These are phyloP conservation scores for Nyctereutes procyonoides DNA, from an alignment of 2,113 vertebrate genomes.

Conservation along the genomic window DNA sequence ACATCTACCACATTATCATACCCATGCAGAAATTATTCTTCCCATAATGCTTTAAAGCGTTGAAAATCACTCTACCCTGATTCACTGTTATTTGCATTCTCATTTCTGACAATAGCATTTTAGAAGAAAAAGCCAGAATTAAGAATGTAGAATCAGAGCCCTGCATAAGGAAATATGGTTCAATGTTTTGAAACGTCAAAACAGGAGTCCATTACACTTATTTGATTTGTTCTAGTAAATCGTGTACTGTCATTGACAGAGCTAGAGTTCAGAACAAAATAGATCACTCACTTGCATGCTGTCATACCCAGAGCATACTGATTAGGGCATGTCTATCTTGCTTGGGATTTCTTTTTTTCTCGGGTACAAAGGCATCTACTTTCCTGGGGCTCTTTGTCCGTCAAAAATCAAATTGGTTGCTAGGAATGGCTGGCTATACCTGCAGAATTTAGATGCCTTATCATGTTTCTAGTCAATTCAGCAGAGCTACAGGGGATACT, in stretches of 20 bases:
- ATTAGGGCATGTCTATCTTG: conserved; percentile 69
- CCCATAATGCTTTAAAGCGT: conserved; percentile 10
- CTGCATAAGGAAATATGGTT: background rate
- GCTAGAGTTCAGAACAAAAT: conserved; percentile 66
- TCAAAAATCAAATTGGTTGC: conserved; percentile 78
- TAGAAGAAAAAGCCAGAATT: conserved; percentile 56
- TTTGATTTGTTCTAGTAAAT: conserved; percentile 76
- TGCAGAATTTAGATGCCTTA: conserved; percentile 79
- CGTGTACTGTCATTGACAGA: conserved; percentile 56
- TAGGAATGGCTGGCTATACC: conserved; percentile 59
- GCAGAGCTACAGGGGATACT: conserved; percentile 54
- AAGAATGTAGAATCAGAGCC: background rate
- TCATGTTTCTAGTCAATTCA: conserved; percentile 71
- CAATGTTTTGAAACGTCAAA: conserved; percentile 54
- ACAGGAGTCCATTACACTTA: conserved; percentile 67
- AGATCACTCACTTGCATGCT: conserved; percentile 65
- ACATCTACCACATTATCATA: background rate
- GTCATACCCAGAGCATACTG: conserved; percentile 72
- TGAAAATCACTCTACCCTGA: conserved; percentile 36
- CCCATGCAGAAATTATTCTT: conserved; percentile 44
- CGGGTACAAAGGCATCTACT: conserved; percentile 69
- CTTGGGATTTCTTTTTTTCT: conserved; percentile 75
- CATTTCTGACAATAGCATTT: conserved; percentile 4
- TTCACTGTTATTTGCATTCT: conserved; percentile 13
- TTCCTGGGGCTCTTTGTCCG: conserved; percentile 74